These are phyloP conservation scores for Egretta garzetta DNA, from an alignment of 2,113 vertebrate genomes.

Conservation along the genomic window DNA sequence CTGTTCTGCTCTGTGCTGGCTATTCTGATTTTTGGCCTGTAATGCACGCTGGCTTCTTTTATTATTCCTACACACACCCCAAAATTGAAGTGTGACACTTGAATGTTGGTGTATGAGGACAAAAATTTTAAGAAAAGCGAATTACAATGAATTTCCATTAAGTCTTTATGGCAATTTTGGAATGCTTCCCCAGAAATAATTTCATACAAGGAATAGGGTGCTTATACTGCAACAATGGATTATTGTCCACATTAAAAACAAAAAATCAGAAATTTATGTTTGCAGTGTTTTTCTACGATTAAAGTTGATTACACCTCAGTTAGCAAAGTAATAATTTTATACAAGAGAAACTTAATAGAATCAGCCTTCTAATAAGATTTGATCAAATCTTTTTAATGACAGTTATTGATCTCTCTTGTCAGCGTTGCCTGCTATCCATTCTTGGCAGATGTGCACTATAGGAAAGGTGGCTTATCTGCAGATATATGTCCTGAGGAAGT, in stretches of 20 bases:
- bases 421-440: neutral
- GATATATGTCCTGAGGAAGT: neutral
- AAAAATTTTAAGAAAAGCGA: neutral
- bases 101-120: neutral
- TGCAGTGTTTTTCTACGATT: neutral
- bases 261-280: neutral
- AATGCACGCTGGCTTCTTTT: neutral
- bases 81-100: neutral
- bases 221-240: neutral
- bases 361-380: neutral
- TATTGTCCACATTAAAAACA: neutral
- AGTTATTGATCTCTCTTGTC: slow-evolving; percentile 10
- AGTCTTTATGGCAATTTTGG: neutral
- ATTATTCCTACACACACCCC: neutral
- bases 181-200: neutral
- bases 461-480: slow-evolving; percentile 7
- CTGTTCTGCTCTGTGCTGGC: neutral
- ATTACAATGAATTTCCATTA: neutral
- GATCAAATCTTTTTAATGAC: neutral
- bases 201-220: neutral
- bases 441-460: neutral
- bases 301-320: neutral
- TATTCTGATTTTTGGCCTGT: neutral
- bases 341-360: neutral
- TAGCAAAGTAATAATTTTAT: neutral